Evolutionary conservation across 2,113 vertebrate species (phyloP).

Genomic region (Trematocara macrostoma): DNA sequence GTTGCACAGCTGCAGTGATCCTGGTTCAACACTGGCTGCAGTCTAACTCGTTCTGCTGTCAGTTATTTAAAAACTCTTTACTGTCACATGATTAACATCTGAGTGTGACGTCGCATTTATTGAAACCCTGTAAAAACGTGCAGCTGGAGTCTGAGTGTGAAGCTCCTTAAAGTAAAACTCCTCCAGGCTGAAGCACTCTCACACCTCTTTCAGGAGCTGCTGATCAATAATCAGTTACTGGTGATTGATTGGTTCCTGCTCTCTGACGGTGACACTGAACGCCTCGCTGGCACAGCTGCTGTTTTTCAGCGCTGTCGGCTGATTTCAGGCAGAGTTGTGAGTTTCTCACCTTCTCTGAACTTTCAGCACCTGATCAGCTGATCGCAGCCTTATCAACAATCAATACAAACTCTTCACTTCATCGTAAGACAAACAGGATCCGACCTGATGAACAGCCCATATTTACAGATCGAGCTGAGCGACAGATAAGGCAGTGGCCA

Average conservation of each 20-base stretch:
- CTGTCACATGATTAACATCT: not conserved
- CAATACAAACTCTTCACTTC: not conserved
- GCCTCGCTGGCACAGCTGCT: not conserved
- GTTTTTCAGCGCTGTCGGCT: not conserved
- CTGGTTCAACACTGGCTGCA: not conserved
- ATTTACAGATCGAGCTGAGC: constrained; percentile 65
- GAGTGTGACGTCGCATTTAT: not conserved
- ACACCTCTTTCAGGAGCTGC: not conserved
- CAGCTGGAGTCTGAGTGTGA: not conserved
- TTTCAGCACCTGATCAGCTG: not conserved
- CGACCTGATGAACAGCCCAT: not conserved
- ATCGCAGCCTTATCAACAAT: not conserved
- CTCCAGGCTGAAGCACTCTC: not conserved
- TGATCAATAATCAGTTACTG: not conserved
- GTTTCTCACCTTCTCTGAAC: not conserved
- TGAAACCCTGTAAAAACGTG: not conserved
- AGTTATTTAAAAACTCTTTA: not conserved
- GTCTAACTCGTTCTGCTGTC: not conserved
- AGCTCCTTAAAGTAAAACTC: not conserved
- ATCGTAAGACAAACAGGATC: not conserved
- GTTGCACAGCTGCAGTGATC: not conserved
- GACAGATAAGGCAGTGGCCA: constrained; percentile 85
- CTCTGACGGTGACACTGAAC: not conserved
- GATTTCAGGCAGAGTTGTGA: not conserved
- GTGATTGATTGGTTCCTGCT: not conserved